Evolutionary conservation across 2,797 vertebrate species (phyloP), one percentile per base, ranked within the genome.

Genomic region (Etheostoma perlongum): DNA sequence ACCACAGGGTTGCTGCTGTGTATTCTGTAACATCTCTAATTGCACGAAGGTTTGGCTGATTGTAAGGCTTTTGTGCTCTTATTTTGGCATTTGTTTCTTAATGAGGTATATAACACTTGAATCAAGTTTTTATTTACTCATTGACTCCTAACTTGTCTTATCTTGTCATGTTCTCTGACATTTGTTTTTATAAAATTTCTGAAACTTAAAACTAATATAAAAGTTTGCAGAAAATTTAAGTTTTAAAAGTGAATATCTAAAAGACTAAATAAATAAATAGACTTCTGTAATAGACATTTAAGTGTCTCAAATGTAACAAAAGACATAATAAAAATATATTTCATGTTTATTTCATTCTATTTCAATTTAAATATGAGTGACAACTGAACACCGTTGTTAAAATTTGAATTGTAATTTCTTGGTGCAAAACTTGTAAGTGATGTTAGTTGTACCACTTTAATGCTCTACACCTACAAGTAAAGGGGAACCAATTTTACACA

Each of bases 21-120:
- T 77, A 0, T 63, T 21, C 72, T 76, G 36, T 58, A 54, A 48
- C 44, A 36, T 72, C 64, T 72, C 40, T 62, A 12, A 47, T 21
- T 62, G 15, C 59, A 62, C 9, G 6, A 18, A 47, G 0, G 33
- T 23, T 72, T 40, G 21, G 14, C 14, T 27, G 33, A 40, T 47
- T 53, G 7, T 21, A 10, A 71, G 19, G 54, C 46, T 46, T 44
- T 33, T 4, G 0, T 61, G 46, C 16, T 55, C 7, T 54, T 36
- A 30, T 71, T 33, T 27, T 49, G 30, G 19, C 30, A 15, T 27
- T 18, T 67, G 11, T 57, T 53, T 42, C 10, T 53, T 48, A 10
- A 42, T 9, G 23, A 58, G 12, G 14, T 58, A 46, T 55, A 18
- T 48, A 5, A 53, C 19, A 18, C 59, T 66, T 33, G 5, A 25